Conservation (phyloP, 2,888 invertebrate genomes). For the Trichopria drosophilae region DNA sequence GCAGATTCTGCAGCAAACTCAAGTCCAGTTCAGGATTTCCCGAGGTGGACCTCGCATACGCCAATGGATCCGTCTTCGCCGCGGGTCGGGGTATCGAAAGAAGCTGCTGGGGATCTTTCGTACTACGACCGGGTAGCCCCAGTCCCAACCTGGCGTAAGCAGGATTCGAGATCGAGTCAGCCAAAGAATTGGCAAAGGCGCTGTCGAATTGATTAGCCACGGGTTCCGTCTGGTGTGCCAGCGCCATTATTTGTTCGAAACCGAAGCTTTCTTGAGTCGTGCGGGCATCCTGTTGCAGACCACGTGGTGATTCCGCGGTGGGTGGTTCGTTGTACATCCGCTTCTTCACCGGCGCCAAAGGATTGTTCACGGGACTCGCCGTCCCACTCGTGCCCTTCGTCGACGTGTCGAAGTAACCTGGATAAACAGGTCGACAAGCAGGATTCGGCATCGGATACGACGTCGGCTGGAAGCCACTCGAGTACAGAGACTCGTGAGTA, state of each 20-base stretch:
- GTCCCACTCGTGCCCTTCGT: conserved; percentile 37
- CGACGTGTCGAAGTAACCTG: conserved; percentile 52
- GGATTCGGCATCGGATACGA: conserved; percentile 52
- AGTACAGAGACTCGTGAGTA: conserved; percentile 50
- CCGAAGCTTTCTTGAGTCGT: conserved; percentile 49
- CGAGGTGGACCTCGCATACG: conserved; percentile 44
- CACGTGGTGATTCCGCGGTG: conserved; percentile 33
- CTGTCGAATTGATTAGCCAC: conserved; percentile 50
- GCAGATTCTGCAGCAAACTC: conserved; percentile 51
- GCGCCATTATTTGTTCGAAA: conserved; percentile 51
- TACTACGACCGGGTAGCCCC: conserved; percentile 47
- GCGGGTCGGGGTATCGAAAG: conserved; percentile 51
- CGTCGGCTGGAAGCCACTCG: conserved; percentile 50
- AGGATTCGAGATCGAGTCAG: conserved; percentile 50
- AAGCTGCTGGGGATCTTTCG: conserved; percentile 52
- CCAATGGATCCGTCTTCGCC: conserved; percentile 55
- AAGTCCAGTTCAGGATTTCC: conserved; percentile 49
- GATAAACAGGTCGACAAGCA: conserved; percentile 49
- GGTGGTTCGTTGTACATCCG: conserved; percentile 51
- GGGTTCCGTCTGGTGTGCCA: conserved; percentile 45
- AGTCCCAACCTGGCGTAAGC: conserved; percentile 51
- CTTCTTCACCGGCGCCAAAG: conserved; percentile 51
- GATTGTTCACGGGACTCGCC: conserved; percentile 36
- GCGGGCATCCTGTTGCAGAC: conserved; percentile 43
- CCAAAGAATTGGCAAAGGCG: conserved; percentile 48